Percentiles rank a stretch among this genome's conserved stretches.
phyloP scores from a whole-genome alignment of 2,888 invertebrate species.

The Patella pellucida region DNA sequence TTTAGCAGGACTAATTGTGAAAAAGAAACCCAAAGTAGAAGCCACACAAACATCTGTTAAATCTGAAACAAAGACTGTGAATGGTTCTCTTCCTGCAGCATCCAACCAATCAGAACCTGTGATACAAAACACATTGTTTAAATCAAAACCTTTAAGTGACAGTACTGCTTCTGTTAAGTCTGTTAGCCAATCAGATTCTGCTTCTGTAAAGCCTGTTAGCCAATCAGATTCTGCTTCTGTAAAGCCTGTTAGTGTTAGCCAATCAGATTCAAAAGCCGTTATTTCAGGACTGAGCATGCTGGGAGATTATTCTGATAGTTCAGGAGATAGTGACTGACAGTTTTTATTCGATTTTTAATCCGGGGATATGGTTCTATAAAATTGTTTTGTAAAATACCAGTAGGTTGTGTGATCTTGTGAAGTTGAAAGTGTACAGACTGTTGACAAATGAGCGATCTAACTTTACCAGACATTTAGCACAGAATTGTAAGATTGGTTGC shows the following conservation, averaged over 20 bases:
- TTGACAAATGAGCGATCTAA: too few species aligned
- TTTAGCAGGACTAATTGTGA: slow-evolving; percentile 52
- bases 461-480: too few species aligned
- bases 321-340: neutral
- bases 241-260: neutral
- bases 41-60: neutral
- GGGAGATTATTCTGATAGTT: slow-evolving; percentile 51
- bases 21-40: slow-evolving; percentile 33
- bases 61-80: neutral
- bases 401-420: too few species aligned
- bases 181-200: too few species aligned
- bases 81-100: neutral
- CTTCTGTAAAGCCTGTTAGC: neutral
- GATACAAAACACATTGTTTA: too few species aligned
- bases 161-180: too few species aligned
- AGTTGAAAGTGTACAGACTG: too few species aligned
- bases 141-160: too few species aligned
- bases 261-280: neutral
- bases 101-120: neutral
- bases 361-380: too few species aligned
- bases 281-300: slow-evolving; percentile 43
- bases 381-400: too few species aligned
- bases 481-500: too few species aligned
- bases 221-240: neutral
- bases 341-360: too few species aligned